Evolutionary conservation across 1,140 invertebrate genomes (phyloP), one percentile per base, ranked within the genome.

Genomic region (Bathynomus jamesi): DNA sequence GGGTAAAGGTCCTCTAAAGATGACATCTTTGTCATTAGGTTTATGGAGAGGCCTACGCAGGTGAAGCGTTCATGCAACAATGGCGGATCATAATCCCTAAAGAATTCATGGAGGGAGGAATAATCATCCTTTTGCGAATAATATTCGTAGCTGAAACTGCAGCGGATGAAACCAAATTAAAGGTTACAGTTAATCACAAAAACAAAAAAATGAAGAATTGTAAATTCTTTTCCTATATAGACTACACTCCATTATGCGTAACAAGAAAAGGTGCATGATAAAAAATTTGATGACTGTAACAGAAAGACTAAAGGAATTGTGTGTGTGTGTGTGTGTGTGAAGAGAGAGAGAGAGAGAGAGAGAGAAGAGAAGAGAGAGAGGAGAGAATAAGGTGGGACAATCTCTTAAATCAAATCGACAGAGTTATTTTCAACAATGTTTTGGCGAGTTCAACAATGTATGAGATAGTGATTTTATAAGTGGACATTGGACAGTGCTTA

Each of bases 1-100:
- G 81, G 76, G 82, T 81, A 71, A 77, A 81, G 60, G 90, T 82
- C 61, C 62, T 71, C 71, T 28, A 75, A 76, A 53, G 28, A 68
- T 53, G 61, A 64, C 21, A 73, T 68, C 70, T 87, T 84, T 63
- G 85, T 81, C 76, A 92, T 84, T 75, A 95, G 83, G 82, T 93
- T 91, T 73, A 93, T 85, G 62, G 90, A 89, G 72, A 95, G 83
- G 28, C 92, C 93, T 25, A 95, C 93, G 80, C 94, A 96, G 27
- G 93, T 94, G 81, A 94, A 88, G 81, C 92, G 88, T 78, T 88
- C 85, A 1, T 86, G 81, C 62, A 87, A 87, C 68, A 96, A 90
- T n/a, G 87, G 86, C 65, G 93, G 89, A 66, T 87, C 82, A 80
- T 94, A 95, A 60, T 86, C 85, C 70, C 87, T 85, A 79, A 88